phyloP scores from a whole-genome alignment of 1,140 invertebrate genomes.

The Meloidogyne chitwoodi region DNA sequence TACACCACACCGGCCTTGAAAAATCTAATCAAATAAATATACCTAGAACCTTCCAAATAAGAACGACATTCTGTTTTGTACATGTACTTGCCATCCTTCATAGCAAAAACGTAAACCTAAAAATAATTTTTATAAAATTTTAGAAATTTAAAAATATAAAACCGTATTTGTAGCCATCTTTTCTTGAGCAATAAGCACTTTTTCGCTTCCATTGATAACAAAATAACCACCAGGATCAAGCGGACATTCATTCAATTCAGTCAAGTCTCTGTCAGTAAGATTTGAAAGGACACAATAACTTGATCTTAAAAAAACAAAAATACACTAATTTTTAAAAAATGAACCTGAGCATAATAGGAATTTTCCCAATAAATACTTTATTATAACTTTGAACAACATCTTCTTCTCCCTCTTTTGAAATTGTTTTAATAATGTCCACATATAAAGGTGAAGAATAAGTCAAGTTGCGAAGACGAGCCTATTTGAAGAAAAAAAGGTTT shows the following conservation, averaged over 20 bases:
- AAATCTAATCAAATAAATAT: neutral
- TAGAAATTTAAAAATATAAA: neutral
- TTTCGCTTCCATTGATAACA: conserved; percentile 91
- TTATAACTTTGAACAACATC: conserved; percentile 87
- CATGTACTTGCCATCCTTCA: conserved; percentile 90
- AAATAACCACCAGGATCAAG: conserved; percentile 95
- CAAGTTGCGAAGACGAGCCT: conserved; percentile 55
- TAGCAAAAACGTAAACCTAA: conserved; percentile 88
- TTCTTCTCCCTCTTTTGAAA: conserved; percentile 82
- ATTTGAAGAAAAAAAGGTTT: neutral
- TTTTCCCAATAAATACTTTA: conserved; percentile 97
- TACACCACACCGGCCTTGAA: neutral
- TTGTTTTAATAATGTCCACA: conserved; percentile 95
- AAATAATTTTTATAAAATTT: conserved; percentile 73
- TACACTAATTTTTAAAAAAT: conserved; percentile 1
- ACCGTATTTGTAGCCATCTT: conserved; percentile 91
- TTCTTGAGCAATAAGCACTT: conserved; percentile 93
- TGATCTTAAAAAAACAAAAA: conserved; percentile 64
- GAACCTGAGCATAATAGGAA: conserved; percentile 90
- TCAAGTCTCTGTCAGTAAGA: conserved; percentile 91
- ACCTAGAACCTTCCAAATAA: conserved; percentile 79
- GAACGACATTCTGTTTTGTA: conserved; percentile 93
- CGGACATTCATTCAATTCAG: conserved; percentile 96
- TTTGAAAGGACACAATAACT: conserved; percentile 89
- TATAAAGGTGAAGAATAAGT: conserved; percentile 90